Conservation (phyloP, 2,888 invertebrate species). For the Nomada ferruginata region DNA sequence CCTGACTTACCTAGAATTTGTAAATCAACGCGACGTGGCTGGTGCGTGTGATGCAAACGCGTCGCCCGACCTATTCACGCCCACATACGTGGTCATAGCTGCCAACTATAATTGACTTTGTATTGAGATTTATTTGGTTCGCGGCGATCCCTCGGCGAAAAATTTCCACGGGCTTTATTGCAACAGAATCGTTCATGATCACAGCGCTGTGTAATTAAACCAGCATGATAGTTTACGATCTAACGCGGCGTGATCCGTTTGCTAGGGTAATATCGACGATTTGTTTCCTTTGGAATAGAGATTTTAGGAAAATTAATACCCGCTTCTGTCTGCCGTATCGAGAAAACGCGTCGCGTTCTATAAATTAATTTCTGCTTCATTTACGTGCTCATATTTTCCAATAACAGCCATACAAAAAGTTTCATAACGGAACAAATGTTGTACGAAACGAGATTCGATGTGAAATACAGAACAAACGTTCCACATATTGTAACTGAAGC, state of each 20-base stretch:
- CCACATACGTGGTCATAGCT: conserved; percentile 63
- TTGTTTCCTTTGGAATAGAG: conserved; percentile 1
- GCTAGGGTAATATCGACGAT: conserved; percentile 21
- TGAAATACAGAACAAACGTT: too few relatives aligned
- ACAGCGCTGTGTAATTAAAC: conserved; percentile 62
- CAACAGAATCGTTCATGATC: conserved; percentile 49
- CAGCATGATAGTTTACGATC: conserved; percentile 51
- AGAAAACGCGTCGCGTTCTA: too few relatives aligned
- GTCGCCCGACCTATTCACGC: conserved; percentile 67
- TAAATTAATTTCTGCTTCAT: too few relatives aligned
- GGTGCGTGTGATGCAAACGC: conserved; percentile 64
- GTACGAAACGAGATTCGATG: too few relatives aligned
- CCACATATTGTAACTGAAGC: background rate
- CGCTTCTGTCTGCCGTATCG: too few relatives aligned
- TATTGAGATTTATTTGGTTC: conserved; percentile 70
- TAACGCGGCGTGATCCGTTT: conserved; percentile 22
- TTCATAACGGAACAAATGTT: too few relatives aligned
- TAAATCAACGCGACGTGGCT: conserved; percentile 60
- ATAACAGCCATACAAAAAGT: too few relatives aligned
- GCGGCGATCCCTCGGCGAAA: conserved; percentile 61
- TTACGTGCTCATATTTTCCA: too few relatives aligned
- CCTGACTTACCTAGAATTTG: conserved; percentile 63
- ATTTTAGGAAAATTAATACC: background rate
- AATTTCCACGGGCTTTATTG: conserved; percentile 58
- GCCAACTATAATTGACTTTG: conserved; percentile 70